Conservation (phyloP, 2,888 invertebrate genomes). For the Homarus gammarus region DNA sequence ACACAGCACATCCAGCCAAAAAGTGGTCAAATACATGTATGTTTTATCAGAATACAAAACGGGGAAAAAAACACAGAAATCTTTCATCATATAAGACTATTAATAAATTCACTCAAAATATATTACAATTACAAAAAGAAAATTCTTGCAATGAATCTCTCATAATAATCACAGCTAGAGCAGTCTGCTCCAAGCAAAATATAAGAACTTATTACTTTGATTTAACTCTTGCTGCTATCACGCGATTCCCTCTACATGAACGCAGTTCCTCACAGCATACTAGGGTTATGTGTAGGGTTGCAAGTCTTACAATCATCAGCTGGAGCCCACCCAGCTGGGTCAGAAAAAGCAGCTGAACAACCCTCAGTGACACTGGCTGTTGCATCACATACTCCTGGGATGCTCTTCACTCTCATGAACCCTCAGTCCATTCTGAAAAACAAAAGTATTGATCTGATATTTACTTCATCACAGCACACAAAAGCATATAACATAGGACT, state of each 20-base stretch:
- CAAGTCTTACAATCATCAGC: background rate
- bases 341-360: background rate
- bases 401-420: background rate
- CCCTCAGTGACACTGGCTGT: background rate
- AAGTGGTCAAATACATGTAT: background rate
- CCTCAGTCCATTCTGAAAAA: background rate
- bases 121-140: background rate
- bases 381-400: background rate
- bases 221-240: constrained; percentile 8
- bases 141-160: background rate
- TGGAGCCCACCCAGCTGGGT: background rate
- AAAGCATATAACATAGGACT: no score
- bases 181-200: background rate
- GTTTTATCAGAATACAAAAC: background rate
- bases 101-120: background rate
- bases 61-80: background rate
- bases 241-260: background rate
- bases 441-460: background rate
- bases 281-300: background rate
- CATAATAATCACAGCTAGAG: constrained; percentile 6
- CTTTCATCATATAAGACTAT: background rate
- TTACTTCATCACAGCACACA: no score
- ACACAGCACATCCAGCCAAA: background rate
- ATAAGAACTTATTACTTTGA: constrained; percentile 4
- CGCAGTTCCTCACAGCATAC: background rate